Evolutionary conservation across 2,113 vertebrate genomes (phyloP).

Genomic region (Microtus ochrogaster): DNA sequence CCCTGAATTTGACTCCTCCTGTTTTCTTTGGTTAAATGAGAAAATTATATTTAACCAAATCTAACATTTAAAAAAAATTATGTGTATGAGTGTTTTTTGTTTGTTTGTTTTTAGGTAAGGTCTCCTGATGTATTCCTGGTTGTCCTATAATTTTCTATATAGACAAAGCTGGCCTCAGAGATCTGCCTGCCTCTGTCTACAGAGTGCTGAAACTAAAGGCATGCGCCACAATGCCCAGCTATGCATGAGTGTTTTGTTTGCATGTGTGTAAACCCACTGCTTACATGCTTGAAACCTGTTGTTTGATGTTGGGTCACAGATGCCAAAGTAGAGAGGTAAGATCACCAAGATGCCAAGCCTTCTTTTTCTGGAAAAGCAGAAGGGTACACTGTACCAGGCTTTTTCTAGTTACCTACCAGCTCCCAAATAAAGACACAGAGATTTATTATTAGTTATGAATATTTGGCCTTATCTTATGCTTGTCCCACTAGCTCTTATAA

Average conservation of each 20-base stretch:
- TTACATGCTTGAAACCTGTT: background rate
- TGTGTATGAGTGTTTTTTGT: background rate
- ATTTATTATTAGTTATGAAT: background rate
- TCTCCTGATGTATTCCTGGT: background rate
- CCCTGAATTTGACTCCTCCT: background rate
- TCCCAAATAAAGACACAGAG: background rate
- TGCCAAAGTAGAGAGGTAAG: background rate
- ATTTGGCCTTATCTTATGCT: background rate
- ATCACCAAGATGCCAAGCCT: background rate
- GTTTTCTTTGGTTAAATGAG: background rate
- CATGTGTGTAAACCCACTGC: background rate
- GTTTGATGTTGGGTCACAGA: background rate
- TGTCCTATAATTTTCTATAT: background rate
- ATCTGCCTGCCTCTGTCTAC: background rate
- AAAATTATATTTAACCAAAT: background rate
- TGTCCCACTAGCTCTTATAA: background rate
- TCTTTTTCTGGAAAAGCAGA: too few species aligned
- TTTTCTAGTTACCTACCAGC: background rate
- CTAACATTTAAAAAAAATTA: background rate
- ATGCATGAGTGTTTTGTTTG: background rate
- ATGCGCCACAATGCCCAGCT: too few species aligned
- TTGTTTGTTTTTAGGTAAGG: background rate
- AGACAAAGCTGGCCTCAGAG: background rate
- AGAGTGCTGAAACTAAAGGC: too few species aligned
- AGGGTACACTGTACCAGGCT: background rate